Base-by-base conservation (phyloP, 2,888 invertebrate species). In the Tenthredo mesomela region DNA sequence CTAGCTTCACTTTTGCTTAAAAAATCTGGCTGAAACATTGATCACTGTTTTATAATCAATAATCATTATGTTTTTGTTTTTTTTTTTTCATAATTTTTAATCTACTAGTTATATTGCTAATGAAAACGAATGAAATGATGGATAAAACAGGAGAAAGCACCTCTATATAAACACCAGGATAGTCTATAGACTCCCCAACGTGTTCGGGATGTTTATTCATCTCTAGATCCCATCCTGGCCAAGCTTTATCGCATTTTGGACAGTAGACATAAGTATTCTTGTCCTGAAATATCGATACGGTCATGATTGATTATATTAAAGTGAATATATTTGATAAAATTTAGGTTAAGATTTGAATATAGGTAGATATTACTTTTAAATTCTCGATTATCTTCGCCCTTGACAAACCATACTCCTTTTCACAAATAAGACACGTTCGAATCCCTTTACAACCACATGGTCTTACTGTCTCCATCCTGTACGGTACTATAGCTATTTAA, bases 401-500 rank as follows among this genome's bases (percentile, higher is more conserved):
- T 10, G 88, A 90, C 87, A 95, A 94, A 18, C 95, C 94, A 88
- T 93, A 96, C 87, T 96, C 94, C 70, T 95, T 94, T 94, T 98
- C 98, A 93, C 99, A 99, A 85, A 97, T 93, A 33, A 98, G 94
- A 93, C 99, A 99, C 1, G 98, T 97, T 88, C 99, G 95, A 88
- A 97, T 96, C 2, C 98, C 98, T 94, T 99, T 99, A 92, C 99
- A 99, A 65, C 98, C 98, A 93, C 99, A 99, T 0, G 96, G 95
- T 67, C 97, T 94, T 50, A 96, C 95, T 87, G 95, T 95, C 90
- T 96, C 95, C 95, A 96, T 96, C 25, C 18, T 29, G 29, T 65
- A 82, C 12, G 3, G 5, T 61, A 21, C 40, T 4, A n/a, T 7
- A 7, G 7, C 10, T 61, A 80, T 58, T 12, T 21, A 37, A 80